Evolutionary conservation across 1,140 invertebrate genomes (phyloP), one percentile per base, ranked within the genome.

Genomic region (Saxidomus purpurata): DNA sequence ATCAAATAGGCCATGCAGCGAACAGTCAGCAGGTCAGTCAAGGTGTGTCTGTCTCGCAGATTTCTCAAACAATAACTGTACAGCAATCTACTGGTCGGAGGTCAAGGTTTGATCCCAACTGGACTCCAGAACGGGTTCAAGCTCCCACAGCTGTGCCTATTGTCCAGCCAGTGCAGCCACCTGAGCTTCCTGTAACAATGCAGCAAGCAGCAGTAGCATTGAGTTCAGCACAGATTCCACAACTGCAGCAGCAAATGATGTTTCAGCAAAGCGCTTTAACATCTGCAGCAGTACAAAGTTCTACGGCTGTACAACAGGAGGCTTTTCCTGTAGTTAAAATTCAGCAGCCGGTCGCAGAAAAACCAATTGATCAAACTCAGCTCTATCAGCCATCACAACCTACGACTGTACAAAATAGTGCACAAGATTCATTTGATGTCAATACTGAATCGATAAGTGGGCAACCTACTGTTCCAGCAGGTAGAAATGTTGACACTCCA

Each of bases 101-200:
- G 38, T 87, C 85, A 61, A 87, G 85, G 59, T 87, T 87, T 63
- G 85, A 87, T 67, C 49, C 59, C 11, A n/a, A 77, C 38, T 87
- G 71, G 71, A 61, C 49, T 28, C 85, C 85, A 43, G 49, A 76
- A 31, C 22, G 34, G 17, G 47, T 59, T 22, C 19, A 71, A 38
- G 11, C 84, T 59, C 49, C 71, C 13, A 25, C 61, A 17, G 28
- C 13, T 2, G 47, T 74, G n/a, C 59, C 61, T 11, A 15, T 38
- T n/a, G 40, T 52, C 6, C 67, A 36, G n/a, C 8, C 19, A 74
- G 17, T 38, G 1, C 69, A 74, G 25, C n/a, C 69, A 22, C 4
- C 31, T 74, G 40, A 79, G n/a, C 36, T 52, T 17, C 76, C 76
- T 15, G 34, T 79, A 4, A 9, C 34, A 28, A 1, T 6, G 8